These are phyloP conservation scores for Falco cherrug DNA, from an alignment of 2,797 vertebrate genomes.

Conservation along the genomic window DNA sequence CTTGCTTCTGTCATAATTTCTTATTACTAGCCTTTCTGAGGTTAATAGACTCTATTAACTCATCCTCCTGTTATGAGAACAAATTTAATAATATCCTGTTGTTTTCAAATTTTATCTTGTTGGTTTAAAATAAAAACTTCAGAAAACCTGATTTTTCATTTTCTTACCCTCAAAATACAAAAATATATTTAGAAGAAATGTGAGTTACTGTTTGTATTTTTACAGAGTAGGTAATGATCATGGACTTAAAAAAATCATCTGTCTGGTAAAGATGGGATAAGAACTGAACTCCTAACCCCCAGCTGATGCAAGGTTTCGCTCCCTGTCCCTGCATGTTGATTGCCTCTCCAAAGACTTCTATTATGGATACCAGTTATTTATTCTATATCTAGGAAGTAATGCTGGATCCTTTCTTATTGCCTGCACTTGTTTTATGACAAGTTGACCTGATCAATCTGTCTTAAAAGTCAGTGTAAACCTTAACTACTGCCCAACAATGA, in stretches of 20 bases:
- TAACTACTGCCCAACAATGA: background rate
- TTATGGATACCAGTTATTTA: background rate
- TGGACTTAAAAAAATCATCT: background rate
- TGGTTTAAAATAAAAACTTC: background rate
- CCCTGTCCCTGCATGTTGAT: background rate
- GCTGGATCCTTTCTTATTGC: background rate
- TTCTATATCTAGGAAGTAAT: background rate
- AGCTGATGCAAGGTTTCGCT: background rate
- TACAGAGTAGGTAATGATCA: background rate
- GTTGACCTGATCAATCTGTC: background rate
- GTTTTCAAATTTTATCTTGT: background rate
- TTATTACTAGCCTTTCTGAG: background rate
- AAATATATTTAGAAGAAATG: background rate
- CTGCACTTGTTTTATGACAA: background rate
- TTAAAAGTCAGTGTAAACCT: background rate
- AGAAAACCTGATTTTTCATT: background rate
- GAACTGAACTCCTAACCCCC: background rate
- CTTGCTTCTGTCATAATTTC: background rate
- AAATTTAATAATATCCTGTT: background rate
- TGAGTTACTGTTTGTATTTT: background rate
- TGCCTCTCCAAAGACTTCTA: background rate
- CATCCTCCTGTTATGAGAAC: fast-evolving
- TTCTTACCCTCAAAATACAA: background rate
- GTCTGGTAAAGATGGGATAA: background rate
- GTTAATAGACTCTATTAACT: background rate